Conservation (phyloP, 2,113 vertebrate genomes). For the Sturnus vulgaris region DNA sequence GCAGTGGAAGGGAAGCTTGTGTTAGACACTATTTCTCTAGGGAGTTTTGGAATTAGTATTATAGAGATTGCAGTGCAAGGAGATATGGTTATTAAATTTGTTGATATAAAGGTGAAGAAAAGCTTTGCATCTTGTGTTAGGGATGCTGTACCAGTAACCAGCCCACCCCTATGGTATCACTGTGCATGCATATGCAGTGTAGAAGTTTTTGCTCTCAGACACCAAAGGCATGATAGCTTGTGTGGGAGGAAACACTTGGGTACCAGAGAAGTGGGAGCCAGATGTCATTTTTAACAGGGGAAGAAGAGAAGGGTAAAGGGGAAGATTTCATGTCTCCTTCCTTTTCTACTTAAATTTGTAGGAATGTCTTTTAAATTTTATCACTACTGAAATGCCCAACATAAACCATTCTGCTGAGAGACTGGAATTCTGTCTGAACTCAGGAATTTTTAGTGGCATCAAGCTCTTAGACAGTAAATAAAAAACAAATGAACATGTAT, state of each 20-base stretch:
- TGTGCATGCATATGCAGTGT: rapidly evolving
- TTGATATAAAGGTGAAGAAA: neutral
- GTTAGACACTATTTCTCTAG: neutral
- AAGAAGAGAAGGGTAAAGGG: neutral
- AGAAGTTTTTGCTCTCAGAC: neutral
- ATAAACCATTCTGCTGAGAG: neutral
- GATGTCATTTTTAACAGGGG: neutral
- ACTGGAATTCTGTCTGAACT: neutral
- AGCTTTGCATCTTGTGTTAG: neutral
- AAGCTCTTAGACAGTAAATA: neutral
- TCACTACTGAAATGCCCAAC: neutral
- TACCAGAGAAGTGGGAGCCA: neutral
- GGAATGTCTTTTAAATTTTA: neutral
- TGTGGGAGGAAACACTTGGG: neutral
- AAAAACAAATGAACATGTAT: neutral
- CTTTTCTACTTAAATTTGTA: neutral
- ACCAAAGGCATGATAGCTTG: neutral
- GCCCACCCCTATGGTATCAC: neutral
- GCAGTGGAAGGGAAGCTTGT: neutral
- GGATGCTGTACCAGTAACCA: neutral
- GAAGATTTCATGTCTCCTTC: neutral
- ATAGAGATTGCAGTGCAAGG: neutral
- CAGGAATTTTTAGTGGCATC: neutral
- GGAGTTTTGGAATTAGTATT: neutral
- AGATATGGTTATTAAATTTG: neutral